Conservation (phyloP, 30 jellyfish, hydroid and myxozoan genomes). For the Sanderia malayensis region DNA sequence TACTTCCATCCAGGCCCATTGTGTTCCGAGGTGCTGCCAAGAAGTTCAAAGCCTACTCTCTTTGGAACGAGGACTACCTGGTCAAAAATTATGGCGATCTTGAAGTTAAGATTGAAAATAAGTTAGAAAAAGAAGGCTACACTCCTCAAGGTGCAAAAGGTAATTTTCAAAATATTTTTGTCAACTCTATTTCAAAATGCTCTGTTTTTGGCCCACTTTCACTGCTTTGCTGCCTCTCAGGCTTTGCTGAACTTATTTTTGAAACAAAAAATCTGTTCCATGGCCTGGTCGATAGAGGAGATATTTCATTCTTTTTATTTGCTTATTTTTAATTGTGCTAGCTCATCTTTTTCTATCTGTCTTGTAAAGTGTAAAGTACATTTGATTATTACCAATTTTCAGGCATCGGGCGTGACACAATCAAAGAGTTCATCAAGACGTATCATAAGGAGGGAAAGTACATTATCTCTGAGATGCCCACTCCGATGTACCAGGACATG, state of each 20-base stretch:
- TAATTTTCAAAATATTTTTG: too few relatives aligned
- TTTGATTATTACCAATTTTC: too few relatives aligned
- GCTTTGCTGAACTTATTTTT: too few relatives aligned
- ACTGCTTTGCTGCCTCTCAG: too few relatives aligned
- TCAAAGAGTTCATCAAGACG: conserved; percentile 51
- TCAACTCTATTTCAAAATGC: too few relatives aligned
- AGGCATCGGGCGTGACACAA: conserved; percentile 85
- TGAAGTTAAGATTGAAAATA: conserved; percentile 67
- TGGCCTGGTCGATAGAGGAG: too few relatives aligned
- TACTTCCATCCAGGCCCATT: conserved; percentile 72
- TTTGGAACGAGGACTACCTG: conserved; percentile 77
- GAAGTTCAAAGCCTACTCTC: conserved; percentile 32
- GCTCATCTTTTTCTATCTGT: too few relatives aligned
- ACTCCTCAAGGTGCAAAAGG: conserved; percentile 57
- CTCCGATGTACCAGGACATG: conserved; percentile 80
- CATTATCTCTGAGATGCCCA: conserved; percentile 76
- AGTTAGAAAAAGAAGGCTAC: conserved; percentile 60
- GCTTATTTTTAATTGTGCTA: too few relatives aligned
- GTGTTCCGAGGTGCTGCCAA: conserved; percentile 71
- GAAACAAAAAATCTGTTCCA: too few relatives aligned
- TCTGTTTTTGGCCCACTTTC: too few relatives aligned
- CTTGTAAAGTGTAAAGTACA: too few relatives aligned
- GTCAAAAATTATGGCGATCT: conserved; percentile 42
- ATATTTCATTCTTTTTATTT: too few relatives aligned
- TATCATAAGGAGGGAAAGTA: conserved; percentile 57